Evolutionary conservation across 2,888 invertebrate species (phyloP).

Genomic region (Carcina quercana): DNA sequence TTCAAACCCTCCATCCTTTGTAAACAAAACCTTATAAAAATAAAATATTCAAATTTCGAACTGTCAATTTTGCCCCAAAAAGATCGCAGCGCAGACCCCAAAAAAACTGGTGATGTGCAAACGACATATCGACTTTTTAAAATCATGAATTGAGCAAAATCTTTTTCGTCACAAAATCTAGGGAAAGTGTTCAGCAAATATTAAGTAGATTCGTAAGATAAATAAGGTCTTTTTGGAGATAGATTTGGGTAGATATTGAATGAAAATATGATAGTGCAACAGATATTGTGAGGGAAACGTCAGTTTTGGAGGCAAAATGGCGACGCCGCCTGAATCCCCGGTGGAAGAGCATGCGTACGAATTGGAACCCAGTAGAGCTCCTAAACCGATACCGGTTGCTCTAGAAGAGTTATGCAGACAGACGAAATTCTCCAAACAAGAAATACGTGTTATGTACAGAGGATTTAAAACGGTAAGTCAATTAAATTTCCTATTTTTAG

Average conservation of each 20-base stretch:
- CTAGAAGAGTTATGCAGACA: slow-evolving; percentile 93
- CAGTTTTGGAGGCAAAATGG: slow-evolving; percentile 70
- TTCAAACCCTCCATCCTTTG: slow-evolving; percentile 28
- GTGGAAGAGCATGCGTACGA: slow-evolving; percentile 91
- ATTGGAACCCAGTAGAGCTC: slow-evolving; percentile 85
- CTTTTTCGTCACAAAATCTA: too few species aligned
- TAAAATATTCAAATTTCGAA: slow-evolving; percentile 7
- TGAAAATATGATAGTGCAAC: too few species aligned
- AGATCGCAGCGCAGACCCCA: too few species aligned
- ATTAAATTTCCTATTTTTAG: too few species aligned
- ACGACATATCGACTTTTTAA: too few species aligned
- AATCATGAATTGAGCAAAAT: too few species aligned
- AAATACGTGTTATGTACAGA: slow-evolving; percentile 97
- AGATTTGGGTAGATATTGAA: too few species aligned
- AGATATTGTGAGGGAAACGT: slow-evolving; percentile 7
- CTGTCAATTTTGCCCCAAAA: slow-evolving; percentile 16
- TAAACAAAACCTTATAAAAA: slow-evolving; percentile 2
- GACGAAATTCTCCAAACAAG: slow-evolving; percentile 96
- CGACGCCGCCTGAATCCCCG: slow-evolving; percentile 90
- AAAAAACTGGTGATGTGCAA: slow-evolving; percentile 13
- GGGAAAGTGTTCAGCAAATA: too few species aligned
- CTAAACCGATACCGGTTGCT: slow-evolving; percentile 89
- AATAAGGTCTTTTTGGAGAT: too few species aligned
- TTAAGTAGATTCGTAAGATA: too few species aligned
- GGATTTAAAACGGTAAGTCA: slow-evolving; percentile 94